These are phyloP conservation scores for Harlomillsia oculata DNA, from an alignment of 1,140 invertebrate genomes.

Conservation along the genomic window DNA sequence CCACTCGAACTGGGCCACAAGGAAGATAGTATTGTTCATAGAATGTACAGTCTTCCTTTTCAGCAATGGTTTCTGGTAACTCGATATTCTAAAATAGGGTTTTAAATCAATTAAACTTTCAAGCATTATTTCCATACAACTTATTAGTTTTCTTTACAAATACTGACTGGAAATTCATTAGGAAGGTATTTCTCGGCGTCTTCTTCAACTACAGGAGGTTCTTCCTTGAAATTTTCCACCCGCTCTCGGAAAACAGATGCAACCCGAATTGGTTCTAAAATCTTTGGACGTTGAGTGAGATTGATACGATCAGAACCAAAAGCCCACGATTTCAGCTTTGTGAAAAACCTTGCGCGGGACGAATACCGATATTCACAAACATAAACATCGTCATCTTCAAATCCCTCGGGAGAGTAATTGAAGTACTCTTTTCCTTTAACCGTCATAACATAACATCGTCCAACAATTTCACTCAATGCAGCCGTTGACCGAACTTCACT, in stretches of 20 bases:
- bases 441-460: conserved; percentile 85
- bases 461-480: conserved; percentile 76
- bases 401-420: conserved; percentile 73
- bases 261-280: conserved; percentile 69
- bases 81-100: conserved; percentile 54
- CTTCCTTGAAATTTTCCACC: conserved; percentile 80
- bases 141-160: neutral
- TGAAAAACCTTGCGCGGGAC: conserved; percentile 71
- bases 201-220: conserved; percentile 73
- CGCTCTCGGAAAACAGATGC: conserved; percentile 88
- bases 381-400: conserved; percentile 88
- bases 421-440: conserved; percentile 81
- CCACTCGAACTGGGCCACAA: conserved; percentile 71
- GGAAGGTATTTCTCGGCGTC: conserved; percentile 35
- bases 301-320: conserved; percentile 53
- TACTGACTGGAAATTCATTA: conserved; percentile 24
- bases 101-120: neutral
- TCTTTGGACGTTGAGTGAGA: conserved; percentile 58
- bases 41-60: conserved; percentile 64
- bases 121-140: neutral
- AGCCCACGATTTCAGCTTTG: conserved; percentile 83
- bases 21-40: conserved; percentile 87
- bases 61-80: conserved; percentile 50
- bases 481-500: conserved; percentile 76
- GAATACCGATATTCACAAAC: conserved; percentile 94